These are phyloP conservation scores for Pangasius larnaudii DNA, from an alignment of 2,797 vertebrate genomes.

Conservation along the genomic window DNA sequence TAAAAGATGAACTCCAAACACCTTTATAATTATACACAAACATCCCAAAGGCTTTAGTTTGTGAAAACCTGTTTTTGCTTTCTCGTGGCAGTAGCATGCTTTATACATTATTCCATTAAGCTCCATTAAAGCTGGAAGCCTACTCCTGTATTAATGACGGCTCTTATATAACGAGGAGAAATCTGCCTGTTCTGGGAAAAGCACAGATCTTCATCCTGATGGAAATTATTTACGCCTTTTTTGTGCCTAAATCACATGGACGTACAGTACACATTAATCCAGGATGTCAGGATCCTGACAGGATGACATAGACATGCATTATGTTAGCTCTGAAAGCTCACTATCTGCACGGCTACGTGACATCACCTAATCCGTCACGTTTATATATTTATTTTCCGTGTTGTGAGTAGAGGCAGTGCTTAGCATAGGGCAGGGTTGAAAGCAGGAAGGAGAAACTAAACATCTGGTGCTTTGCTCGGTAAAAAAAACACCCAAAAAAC, in stretches of 20 bases:
- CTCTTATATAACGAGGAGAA: constrained; percentile 27
- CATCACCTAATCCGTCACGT: constrained; percentile 56
- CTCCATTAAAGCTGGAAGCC: constrained; percentile 26
- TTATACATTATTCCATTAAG: constrained; percentile 33
- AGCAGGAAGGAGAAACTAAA: constrained; percentile 49
- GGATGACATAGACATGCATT: constrained; percentile 42
- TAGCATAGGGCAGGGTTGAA: constrained; percentile 43
- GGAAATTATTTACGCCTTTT: constrained; percentile 26
- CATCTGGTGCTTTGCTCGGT: constrained; percentile 59
- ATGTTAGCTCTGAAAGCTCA: constrained; percentile 44
- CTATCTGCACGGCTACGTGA: constrained; percentile 47
- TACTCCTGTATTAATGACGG: constrained; percentile 4
- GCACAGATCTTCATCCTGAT: constrained; percentile 21
- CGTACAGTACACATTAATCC: constrained; percentile 41
- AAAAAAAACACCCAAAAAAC: constrained; percentile 17
- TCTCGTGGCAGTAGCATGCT: background rate
- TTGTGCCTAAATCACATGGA: constrained; percentile 33
- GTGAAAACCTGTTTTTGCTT: background rate
- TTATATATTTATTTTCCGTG: constrained; percentile 57
- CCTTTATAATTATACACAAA: constrained; percentile 8
- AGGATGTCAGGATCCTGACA: constrained; percentile 42
- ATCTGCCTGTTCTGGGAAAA: background rate
- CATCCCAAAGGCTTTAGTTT: background rate
- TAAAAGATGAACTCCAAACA: constrained; percentile 24
- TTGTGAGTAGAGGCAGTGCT: constrained; percentile 48